Evolutionary conservation across 2,113 vertebrate species (phyloP).

Genomic region (Eurypyga helias): DNA sequence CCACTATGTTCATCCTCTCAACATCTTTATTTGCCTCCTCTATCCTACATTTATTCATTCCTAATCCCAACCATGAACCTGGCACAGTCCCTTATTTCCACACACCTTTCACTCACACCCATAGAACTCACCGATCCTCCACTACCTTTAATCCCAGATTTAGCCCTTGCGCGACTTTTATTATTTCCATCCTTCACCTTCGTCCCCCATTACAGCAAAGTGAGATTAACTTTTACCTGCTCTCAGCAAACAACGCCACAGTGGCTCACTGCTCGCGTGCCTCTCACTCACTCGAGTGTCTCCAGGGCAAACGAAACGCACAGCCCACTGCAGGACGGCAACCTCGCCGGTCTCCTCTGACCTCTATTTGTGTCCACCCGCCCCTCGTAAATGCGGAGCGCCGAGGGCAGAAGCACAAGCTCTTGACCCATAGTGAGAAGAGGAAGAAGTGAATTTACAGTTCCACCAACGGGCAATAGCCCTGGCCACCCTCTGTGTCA

Average conservation of each 20-base stretch:
- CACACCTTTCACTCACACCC: neutral
- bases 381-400: neutral
- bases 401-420: neutral
- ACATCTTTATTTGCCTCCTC: neutral
- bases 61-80: neutral
- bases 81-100: neutral
- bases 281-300: neutral
- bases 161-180: neutral
- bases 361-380: neutral
- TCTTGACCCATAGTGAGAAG: neutral
- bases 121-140: neutral
- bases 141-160: neutral
- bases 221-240: neutral
- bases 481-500: neutral
- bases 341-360: neutral
- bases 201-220: neutral
- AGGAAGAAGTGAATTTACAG: neutral
- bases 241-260: neutral
- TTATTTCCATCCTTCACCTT: conserved; percentile 21
- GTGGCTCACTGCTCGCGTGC: fast-evolving
- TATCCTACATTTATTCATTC: neutral
- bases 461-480: neutral
- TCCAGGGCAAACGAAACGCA: neutral
- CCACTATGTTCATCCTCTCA: neutral
- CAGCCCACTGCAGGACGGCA: neutral